Evolutionary conservation across 2,113 vertebrate genomes (phyloP), one percentile per base, ranked within the genome.

Genomic region (Caloenas nicobarica): DNA sequence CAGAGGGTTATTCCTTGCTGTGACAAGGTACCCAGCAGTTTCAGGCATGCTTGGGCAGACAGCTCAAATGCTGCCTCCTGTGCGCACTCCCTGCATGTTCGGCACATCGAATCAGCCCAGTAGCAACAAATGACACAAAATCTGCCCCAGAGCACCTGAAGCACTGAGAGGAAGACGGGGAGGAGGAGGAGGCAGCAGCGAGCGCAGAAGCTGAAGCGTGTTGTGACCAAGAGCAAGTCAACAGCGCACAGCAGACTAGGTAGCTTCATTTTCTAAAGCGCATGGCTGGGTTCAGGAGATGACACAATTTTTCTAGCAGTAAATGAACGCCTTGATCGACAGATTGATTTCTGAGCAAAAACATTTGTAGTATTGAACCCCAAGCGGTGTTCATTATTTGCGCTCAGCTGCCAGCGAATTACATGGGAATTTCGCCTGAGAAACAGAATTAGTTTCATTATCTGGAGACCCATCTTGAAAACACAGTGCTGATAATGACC

Each of bases 51-150:
- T 86, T 0, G 0, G 82, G n/a, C 79, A 90, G 66, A 25, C 33
- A 64, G 56, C 56, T 36, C 25, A 83, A 46, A 76, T 0, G 0
- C 9, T 44, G 51, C 28, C 16, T 61, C 54, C 40, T 0, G 5
- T 1, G 2, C 16, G 33, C 21, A 46, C 53, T 74, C 38, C 17
- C 14, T 0, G 0, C 9, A 3, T 15, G 10, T 19, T 73, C 6
- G 0, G 54, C 61, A 44, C 40, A 51, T 40, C 15, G 3, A 69
- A 51, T 21, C 38, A 44, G 48, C 19, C 34, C 28, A 4, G 1
- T 1, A 53, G 38, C 77, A 74, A 88, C 42, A 66, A 62, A 44
- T 3, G 61, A 44, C 65, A 73, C 9, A 48, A 57, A 72, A 19
- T 61, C 60, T 62, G 29, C 40, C 54, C 15, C 61, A 51, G 61